Evolutionary conservation across 2,888 invertebrate species (phyloP).

Genomic region (Pristionchus arcanus): DNA sequence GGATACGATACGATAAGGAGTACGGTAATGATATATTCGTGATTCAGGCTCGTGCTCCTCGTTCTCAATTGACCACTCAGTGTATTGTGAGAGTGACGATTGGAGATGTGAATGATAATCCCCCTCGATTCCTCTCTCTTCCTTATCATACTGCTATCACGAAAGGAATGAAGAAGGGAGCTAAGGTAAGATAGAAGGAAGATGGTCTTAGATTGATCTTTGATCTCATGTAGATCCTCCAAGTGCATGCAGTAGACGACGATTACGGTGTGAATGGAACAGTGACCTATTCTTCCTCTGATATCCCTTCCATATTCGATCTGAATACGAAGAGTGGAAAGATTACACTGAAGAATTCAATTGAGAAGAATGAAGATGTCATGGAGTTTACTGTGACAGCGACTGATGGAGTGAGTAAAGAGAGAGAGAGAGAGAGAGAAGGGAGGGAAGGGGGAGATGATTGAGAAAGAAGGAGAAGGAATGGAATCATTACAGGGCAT

Average conservation of each 20-base stretch:
- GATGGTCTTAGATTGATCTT: neutral
- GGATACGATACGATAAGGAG: neutral
- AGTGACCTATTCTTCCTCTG: conserved; percentile 93
- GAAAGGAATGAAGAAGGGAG: conserved; percentile 85
- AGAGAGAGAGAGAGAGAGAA: too few relatives aligned
- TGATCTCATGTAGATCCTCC: conserved; percentile 80
- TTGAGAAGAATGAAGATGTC: conserved; percentile 16
- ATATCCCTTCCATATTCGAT: conserved; percentile 82
- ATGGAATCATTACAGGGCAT: conserved; percentile 11
- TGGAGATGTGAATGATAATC: conserved; percentile 93
- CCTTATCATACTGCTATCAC: conserved; percentile 94
- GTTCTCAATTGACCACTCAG: conserved; percentile 86
- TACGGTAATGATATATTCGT: neutral
- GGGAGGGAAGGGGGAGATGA: neutral
- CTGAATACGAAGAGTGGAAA: conserved; percentile 49
- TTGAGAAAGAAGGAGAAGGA: too few relatives aligned
- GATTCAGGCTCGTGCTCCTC: conserved; percentile 37
- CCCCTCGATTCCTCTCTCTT: conserved; percentile 92
- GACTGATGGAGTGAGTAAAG: conserved; percentile 29
- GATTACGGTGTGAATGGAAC: conserved; percentile 95
- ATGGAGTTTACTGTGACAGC: conserved; percentile 33
- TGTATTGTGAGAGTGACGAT: conserved; percentile 90
- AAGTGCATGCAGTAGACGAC: conserved; percentile 90
- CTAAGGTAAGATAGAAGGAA: conserved; percentile 30
- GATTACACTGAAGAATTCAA: conserved; percentile 38